These are phyloP conservation scores for Brachyistius frenatus DNA, from an alignment of 2,113 vertebrate genomes.

Conservation along the genomic window DNA sequence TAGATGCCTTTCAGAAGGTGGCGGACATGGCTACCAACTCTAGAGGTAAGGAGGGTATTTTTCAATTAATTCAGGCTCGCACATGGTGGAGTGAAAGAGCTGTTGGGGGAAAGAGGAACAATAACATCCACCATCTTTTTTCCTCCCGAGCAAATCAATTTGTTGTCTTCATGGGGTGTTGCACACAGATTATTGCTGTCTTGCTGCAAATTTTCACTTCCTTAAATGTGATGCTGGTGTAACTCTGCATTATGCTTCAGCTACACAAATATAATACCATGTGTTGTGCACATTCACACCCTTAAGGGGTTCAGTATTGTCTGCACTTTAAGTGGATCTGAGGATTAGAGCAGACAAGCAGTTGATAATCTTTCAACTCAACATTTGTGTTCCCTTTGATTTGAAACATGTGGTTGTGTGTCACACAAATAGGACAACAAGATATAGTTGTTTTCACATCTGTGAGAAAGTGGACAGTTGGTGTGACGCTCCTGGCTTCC, in stretches of 20 bases:
- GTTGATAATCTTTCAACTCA: neutral
- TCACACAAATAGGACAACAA: neutral
- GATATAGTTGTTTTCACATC: neutral
- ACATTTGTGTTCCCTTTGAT: neutral
- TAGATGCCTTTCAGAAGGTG: constrained; percentile 99
- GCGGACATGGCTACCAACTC: constrained; percentile 99
- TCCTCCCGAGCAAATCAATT: fast-evolving
- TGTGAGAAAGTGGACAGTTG: neutral
- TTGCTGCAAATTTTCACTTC: too few relatives aligned
- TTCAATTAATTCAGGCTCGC: neutral
- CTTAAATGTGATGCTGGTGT: neutral
- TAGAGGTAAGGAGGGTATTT: constrained; percentile 86
- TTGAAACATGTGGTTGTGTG: neutral
- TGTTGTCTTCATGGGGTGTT: neutral
- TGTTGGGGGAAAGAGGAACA: neutral
- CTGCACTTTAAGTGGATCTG: neutral
- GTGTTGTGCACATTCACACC: neutral
- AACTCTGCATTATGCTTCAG: neutral
- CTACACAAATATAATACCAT: neutral
- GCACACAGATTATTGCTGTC: neutral
- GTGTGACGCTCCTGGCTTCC: neutral
- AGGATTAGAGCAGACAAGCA: neutral
- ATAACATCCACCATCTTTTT: neutral
- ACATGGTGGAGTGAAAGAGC: too few relatives aligned
- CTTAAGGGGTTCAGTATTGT: neutral